These are phyloP conservation scores for Zophobas atratus DNA, from an alignment of 1,140 invertebrate genomes.

Conservation along the genomic window DNA sequence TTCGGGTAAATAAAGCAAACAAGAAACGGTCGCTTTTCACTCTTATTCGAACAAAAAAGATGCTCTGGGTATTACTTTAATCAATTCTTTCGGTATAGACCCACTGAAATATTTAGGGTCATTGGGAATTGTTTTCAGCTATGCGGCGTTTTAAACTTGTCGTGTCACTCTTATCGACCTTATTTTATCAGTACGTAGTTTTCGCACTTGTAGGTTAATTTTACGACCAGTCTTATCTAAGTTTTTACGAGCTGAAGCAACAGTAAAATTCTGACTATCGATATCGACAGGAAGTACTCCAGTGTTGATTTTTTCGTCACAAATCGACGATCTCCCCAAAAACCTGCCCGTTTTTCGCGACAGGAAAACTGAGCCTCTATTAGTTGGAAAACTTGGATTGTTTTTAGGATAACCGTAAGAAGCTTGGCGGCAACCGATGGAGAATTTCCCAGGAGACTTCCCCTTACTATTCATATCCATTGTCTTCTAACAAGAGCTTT, in stretches of 20 bases:
- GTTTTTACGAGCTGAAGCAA: background rate
- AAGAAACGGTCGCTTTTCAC: too few relatives aligned
- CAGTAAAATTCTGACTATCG: background rate
- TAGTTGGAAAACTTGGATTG: background rate
- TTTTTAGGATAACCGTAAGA: background rate
- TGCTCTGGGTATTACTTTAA: too few relatives aligned
- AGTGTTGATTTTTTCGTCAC: background rate
- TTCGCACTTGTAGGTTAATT: background rate
- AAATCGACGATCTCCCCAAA: background rate
- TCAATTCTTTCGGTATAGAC: too few relatives aligned
- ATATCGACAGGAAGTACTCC: background rate
- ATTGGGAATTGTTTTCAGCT: too few relatives aligned
- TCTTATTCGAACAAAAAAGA: too few relatives aligned
- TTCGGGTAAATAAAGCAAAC: too few relatives aligned
- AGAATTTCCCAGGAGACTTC: background rate
- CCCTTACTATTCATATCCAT: background rate
- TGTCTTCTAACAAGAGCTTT: background rate
- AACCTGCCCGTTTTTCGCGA: background rate
- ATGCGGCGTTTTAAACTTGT: too few relatives aligned
- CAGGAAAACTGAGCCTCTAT: background rate
- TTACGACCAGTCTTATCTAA: background rate
- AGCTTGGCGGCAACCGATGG: background rate
- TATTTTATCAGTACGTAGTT: background rate
- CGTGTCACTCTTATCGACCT: background rate
- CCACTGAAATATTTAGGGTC: too few relatives aligned